phyloP scores from a whole-genome alignment of 2,888 invertebrate species.

The Drosophila cracens region DNA sequence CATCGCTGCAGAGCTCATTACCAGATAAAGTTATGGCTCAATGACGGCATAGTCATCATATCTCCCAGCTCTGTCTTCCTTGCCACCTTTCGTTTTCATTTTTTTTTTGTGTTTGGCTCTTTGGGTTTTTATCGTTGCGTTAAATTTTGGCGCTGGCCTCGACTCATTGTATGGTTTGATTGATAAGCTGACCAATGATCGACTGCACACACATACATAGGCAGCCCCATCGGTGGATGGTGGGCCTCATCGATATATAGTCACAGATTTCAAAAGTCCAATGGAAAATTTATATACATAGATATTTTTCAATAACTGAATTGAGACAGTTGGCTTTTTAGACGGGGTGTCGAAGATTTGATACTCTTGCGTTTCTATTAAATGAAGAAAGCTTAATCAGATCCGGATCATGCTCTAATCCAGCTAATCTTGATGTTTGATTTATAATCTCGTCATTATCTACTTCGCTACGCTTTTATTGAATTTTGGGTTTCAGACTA shows the following conservation, averaged over 20 bases:
- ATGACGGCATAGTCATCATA: slow-evolving; percentile 17
- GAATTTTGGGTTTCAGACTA: not conserved
- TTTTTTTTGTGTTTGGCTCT: slow-evolving; percentile 11
- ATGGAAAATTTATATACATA: not conserved
- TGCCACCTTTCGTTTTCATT: not conserved
- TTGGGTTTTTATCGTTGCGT: slow-evolving; percentile 8
- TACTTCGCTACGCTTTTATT: not conserved
- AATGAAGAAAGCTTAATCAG: not conserved
- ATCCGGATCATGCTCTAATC: not conserved
- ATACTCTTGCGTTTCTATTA: slow-evolving; percentile 1
- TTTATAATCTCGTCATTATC: not conserved
- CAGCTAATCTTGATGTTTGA: not conserved
- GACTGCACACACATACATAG: slow-evolving; percentile 25
- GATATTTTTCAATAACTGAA: not conserved
- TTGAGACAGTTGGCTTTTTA: no score
- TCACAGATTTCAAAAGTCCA: slow-evolving; percentile 39
- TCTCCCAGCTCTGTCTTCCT: slow-evolving; percentile 1
- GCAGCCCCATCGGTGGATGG: slow-evolving; percentile 24
- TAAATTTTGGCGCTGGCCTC: slow-evolving; percentile 13
- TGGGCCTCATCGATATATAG: slow-evolving; percentile 41
- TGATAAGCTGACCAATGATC: slow-evolving; percentile 35
- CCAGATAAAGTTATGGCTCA: slow-evolving; percentile 47
- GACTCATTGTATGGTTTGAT: not conserved
- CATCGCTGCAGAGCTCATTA: slow-evolving; percentile 58
- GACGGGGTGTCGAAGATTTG: not conserved